phyloP scores from a whole-genome alignment of 2,797 vertebrate species.

The Malacoctenus gilli region DNA sequence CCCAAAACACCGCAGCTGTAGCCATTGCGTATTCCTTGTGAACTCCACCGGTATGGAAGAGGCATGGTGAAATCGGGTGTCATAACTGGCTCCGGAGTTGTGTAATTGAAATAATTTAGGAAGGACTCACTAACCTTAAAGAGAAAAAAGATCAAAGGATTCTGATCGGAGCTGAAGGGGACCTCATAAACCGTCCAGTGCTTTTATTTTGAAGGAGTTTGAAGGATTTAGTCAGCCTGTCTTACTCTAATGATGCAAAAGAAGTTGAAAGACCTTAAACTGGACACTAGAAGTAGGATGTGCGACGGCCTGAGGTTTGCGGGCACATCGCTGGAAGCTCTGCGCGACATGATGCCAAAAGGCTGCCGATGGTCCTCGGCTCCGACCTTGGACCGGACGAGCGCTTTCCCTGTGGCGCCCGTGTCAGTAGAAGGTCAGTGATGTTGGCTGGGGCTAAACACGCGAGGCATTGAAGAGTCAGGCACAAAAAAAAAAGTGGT shows the following conservation, averaged over 20 bases:
- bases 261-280: neutral
- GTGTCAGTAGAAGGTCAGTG: constrained; percentile 55
- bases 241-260: constrained; percentile 3
- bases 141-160: too few relatives aligned
- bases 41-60: constrained; percentile 1
- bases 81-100: too few relatives aligned
- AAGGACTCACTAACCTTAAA: too few relatives aligned
- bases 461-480: constrained; percentile 38
- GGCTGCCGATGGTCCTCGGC: constrained; percentile 34
- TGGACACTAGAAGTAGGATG: constrained; percentile 5
- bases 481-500: constrained; percentile 13
- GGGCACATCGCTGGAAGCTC: constrained; percentile 42
- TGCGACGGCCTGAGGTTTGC: constrained; percentile 26
- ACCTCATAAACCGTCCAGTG: too few relatives aligned
- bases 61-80: too few relatives aligned
- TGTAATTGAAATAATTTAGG: too few relatives aligned
- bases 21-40: constrained; percentile 6
- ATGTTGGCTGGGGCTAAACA: constrained; percentile 46
- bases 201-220: too few relatives aligned
- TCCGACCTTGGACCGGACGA: constrained; percentile 59
- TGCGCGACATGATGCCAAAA: constrained; percentile 32
- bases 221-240: too few relatives aligned
- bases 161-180: too few relatives aligned
- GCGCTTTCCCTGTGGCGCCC: constrained; percentile 47
- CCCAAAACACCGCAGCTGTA: constrained; percentile 17